Base-by-base conservation (phyloP, 2,113 vertebrate genomes). In the Brachyhypopomus gauderio region DNA sequence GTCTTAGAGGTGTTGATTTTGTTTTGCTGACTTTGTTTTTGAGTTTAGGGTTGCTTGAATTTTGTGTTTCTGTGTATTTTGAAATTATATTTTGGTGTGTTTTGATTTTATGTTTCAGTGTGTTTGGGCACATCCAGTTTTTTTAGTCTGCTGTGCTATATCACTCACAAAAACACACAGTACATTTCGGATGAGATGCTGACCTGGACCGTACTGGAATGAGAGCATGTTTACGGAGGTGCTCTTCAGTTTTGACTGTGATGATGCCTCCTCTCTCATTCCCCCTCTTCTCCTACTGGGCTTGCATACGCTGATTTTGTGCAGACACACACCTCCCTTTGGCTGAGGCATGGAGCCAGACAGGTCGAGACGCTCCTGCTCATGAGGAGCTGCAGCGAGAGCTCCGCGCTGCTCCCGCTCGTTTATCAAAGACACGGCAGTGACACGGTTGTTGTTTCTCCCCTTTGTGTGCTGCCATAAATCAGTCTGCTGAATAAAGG, bases 401-500 rank as follows among this genome's bases (percentile, higher is more conserved):
- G 78, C 84, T 75, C 86, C 85, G 88, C 89, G 87, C 91, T 85
- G 84, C 82, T 78, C 77, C 60, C 59, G 88, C 83, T 88, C 88
- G 75, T 93, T 91, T 86, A 86, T 91, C 90, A 89, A 87, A 87
- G 79, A 64, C 72, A 55, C 85, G 56, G 55, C 82, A 82, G 84
- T 80, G 88, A 88, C 88, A 80, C 78, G 83, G 85, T 89, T 90
- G 89, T 92, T 92, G 92, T 90, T 91, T 88, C 72, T 89, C 86
- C 87, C 86, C 78, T 45, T 84, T 84, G 83, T 87, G 85, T 73
- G 76, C 85, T 14, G 1, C 86, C 89, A 91, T 94, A 93, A 93
- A 94, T 93, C 90, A 91, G 79, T 59, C 62, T 25, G 56, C 72
- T 86, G 89, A 93, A 92, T 91, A 90, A 91, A 91, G 88, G 89